Conservation (phyloP, 2,113 vertebrate species). For the Perca fluviatilis region DNA sequence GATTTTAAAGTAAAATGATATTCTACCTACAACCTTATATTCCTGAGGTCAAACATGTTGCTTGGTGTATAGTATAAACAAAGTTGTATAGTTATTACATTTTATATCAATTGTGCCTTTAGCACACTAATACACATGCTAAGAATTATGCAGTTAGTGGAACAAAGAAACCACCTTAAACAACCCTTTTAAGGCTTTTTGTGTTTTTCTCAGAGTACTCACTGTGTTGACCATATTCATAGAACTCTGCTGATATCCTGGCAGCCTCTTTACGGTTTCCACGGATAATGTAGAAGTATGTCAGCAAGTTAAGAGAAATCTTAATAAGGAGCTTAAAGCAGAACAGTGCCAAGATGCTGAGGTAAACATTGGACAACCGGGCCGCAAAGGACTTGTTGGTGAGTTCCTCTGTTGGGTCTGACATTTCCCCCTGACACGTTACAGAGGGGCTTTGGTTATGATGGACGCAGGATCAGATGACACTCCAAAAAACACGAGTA, state of each 20-base stretch:
- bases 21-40: slow-evolving; percentile 23
- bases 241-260: slow-evolving; percentile 96
- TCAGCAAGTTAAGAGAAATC: slow-evolving; percentile 95
- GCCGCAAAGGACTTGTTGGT: slow-evolving; percentile 88
- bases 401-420: slow-evolving; percentile 68
- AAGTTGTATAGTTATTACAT: background rate
- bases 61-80: background rate
- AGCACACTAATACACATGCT: background rate
- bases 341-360: slow-evolving; percentile 97
- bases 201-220: slow-evolving; percentile 61
- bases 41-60: background rate
- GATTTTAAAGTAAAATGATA: slow-evolving; percentile 11
- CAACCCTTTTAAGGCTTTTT: background rate
- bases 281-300: slow-evolving; percentile 96
- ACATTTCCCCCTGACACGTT: slow-evolving; percentile 73
- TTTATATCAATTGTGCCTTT: background rate
- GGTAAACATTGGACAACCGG: slow-evolving; percentile 95
- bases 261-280: slow-evolving; percentile 97
- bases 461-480: slow-evolving; percentile 85
- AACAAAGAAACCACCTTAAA: background rate
- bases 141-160: background rate
- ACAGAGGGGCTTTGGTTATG: slow-evolving; percentile 64
- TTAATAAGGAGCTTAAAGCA: slow-evolving; percentile 98
- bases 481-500: slow-evolving; percentile 76
- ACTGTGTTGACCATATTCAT: slow-evolving; percentile 93